phyloP scores from a whole-genome alignment of 1,140 invertebrate genomes.

The Meteorus sp. region DNA sequence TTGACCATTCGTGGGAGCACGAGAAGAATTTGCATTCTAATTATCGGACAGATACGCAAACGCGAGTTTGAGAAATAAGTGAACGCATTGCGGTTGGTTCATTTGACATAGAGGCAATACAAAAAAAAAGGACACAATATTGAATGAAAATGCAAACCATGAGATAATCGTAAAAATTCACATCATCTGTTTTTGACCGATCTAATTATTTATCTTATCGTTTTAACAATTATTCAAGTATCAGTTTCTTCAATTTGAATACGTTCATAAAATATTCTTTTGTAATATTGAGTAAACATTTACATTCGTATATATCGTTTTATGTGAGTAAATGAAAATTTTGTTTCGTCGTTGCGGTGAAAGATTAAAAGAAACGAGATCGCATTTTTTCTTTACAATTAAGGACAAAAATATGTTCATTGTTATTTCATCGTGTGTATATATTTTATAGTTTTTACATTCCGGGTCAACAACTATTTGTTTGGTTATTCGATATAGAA shows the following conservation, averaged over 20 bases:
- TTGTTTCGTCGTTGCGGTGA: neutral
- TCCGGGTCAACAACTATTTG: no score
- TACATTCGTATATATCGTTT: neutral
- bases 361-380: neutral
- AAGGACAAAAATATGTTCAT: no score
- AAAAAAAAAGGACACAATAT: neutral
- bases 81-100: no score
- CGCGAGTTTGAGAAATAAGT: no score
- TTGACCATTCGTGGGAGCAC: conserved; percentile 15
- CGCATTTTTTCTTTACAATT: no score
- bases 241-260: conserved; percentile 12
- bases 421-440: no score
- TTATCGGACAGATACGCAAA: conserved; percentile 40
- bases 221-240: neutral
- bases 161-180: no score
- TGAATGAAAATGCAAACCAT: conserved; percentile 2
- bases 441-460: no score
- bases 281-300: conserved; percentile 9
- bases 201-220: conserved; percentile 19
- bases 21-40: conserved; percentile 48
- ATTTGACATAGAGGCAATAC: no score
- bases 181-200: no score
- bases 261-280: neutral
- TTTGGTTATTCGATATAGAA: no score
- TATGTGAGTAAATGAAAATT: neutral